Conservation (phyloP, 2,888 invertebrate genomes). For the Clistopyga incitator region DNA sequence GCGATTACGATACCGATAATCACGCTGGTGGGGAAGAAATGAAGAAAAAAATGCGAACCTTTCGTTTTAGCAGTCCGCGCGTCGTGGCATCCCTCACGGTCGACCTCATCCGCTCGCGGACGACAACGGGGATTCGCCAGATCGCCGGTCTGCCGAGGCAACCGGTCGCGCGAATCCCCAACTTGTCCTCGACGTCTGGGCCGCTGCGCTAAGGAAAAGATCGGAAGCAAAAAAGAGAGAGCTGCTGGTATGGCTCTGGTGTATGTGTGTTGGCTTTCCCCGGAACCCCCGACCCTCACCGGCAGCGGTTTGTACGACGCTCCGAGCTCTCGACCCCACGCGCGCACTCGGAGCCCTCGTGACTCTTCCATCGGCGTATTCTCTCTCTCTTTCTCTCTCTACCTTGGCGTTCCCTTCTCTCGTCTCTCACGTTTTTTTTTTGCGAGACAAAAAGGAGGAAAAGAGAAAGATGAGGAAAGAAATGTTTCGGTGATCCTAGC, state of each 20-base stretch:
- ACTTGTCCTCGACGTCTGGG: slow-evolving; percentile 33
- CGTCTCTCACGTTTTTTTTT: slow-evolving; percentile 8
- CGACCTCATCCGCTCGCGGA: slow-evolving; percentile 39
- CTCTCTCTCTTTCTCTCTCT: slow-evolving; percentile 33
- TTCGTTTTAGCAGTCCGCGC: slow-evolving; percentile 2
- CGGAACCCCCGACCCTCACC: slow-evolving; percentile 41
- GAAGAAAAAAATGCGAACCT: slow-evolving; percentile 8
- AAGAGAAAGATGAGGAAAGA: background rate
- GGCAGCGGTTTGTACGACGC: slow-evolving; percentile 10
- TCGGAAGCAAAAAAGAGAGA: slow-evolving; percentile 58
- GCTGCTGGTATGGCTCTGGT: slow-evolving; percentile 16
- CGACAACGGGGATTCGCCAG: slow-evolving; percentile 39
- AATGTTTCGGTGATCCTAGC: slow-evolving; percentile 21
- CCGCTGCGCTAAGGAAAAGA: slow-evolving; percentile 40
- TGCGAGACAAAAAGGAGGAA: background rate
- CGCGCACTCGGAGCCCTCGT: slow-evolving; percentile 23
- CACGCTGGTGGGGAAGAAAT: background rate
- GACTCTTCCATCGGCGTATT: slow-evolving; percentile 22
- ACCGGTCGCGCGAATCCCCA: slow-evolving; percentile 30
- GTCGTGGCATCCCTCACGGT: slow-evolving; percentile 20
- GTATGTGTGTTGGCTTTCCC: slow-evolving; percentile 30
- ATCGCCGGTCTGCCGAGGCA: slow-evolving; percentile 20
- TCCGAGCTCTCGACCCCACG: slow-evolving; percentile 39
- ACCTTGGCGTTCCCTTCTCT: slow-evolving; percentile 21
- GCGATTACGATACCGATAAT: slow-evolving; percentile 33